Evolutionary conservation across 2,888 invertebrate species (phyloP).

Genomic region (Cantharis lateralis): DNA sequence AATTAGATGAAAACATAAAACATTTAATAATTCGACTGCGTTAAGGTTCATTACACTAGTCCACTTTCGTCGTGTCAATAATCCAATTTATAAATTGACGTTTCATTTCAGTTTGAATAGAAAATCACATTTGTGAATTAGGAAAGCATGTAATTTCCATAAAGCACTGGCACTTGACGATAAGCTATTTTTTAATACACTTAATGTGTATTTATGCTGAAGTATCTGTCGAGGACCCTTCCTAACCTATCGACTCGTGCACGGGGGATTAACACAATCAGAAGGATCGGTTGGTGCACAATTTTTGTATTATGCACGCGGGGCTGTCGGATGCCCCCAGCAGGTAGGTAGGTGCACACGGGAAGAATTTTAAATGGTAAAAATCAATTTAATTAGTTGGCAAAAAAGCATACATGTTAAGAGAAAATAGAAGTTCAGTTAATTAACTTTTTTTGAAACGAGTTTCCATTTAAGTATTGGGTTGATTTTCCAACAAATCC

Average conservation of each 20-base stretch:
- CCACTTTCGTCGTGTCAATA: background rate
- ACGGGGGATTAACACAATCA: background rate
- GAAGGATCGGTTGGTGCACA: background rate
- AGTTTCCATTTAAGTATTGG: conserved; percentile 7
- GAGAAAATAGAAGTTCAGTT: background rate
- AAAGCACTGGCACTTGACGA: background rate
- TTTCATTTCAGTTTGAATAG: background rate
- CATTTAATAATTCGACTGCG: background rate
- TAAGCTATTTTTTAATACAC: background rate
- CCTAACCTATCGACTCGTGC: background rate
- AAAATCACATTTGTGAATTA: background rate
- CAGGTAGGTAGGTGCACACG: background rate
- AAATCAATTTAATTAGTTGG: background rate
- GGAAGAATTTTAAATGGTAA: background rate
- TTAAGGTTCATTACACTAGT: background rate
- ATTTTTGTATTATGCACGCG: background rate
- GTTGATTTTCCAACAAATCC: conserved; percentile 17
- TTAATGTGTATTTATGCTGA: background rate
- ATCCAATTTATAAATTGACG: background rate
- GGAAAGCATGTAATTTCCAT: background rate
- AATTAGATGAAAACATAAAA: background rate
- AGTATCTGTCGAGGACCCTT: background rate
- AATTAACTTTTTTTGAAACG: conserved; percentile 6
- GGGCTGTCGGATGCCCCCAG: background rate
- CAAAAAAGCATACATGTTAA: background rate